A percentile compares a stretch with the other conserved stretches of the same genome.
phyloP scores from a whole-genome alignment of 2,888 invertebrate genomes.

The Eupithecia abbreviata region DNA sequence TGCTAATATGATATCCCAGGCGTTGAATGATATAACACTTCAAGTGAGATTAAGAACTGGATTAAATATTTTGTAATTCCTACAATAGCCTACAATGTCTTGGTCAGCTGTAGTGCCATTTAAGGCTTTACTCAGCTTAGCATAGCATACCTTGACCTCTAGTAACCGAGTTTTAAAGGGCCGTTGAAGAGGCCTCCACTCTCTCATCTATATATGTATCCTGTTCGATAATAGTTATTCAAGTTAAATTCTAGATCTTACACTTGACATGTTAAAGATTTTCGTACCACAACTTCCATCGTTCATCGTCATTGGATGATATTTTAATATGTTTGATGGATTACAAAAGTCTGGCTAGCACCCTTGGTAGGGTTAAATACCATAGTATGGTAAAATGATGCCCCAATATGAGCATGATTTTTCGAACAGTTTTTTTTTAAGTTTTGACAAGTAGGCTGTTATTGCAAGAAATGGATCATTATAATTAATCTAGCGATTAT shows the following conservation, averaged over 20 bases:
- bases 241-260: neutral
- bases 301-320: neutral
- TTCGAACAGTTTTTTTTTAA: neutral
- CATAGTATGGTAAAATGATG: neutral
- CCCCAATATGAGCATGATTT: neutral
- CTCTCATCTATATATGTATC: neutral
- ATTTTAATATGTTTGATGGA: neutral
- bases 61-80: slow-evolving; percentile 43
- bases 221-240: neutral
- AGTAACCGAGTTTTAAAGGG: neutral
- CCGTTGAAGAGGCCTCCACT: neutral
- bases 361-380: neutral
- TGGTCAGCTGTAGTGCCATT: slow-evolving; percentile 38
- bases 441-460: slow-evolving; percentile 37
- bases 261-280: neutral
- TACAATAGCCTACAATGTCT: slow-evolving; percentile 46
- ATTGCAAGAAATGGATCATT: slow-evolving; percentile 38
- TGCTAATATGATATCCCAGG: slow-evolving; percentile 53
- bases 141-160: neutral
- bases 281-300: neutral
- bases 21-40: slow-evolving; percentile 54
- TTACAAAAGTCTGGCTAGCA: neutral
- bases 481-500: slow-evolving; percentile 63
- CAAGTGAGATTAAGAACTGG: slow-evolving; percentile 53
- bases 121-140: neutral